A percentile compares a stretch with the other conserved stretches of the same genome.
These are phyloP conservation scores for Enteromius mattozi DNA, from an alignment of 2,797 vertebrate genomes.

Conservation along the genomic window DNA sequence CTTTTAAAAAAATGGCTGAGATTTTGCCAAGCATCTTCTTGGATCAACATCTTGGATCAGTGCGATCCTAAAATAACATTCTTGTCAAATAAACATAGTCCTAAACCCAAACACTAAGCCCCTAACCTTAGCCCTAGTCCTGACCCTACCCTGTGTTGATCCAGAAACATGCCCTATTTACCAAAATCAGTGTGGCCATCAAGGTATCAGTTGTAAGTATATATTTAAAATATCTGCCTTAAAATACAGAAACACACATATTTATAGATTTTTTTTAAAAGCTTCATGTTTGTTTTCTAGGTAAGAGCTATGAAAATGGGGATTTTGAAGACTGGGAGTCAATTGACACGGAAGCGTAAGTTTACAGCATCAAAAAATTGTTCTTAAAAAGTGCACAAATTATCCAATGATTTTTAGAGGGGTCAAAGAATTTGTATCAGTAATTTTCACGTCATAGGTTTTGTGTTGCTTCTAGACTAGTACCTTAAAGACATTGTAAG, in stretches of 20 bases:
- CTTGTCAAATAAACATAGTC: neutral
- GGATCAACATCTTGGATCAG: neutral
- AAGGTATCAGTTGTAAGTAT: neutral
- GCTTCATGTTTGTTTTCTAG: conserved; percentile 32
- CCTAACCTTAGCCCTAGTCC: neutral
- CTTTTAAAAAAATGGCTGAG: neutral
- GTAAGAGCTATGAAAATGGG: conserved; percentile 6
- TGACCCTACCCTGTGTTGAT: neutral
- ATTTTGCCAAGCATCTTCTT: neutral
- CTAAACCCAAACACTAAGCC: neutral
- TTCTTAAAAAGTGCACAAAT: neutral
- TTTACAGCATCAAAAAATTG: neutral
- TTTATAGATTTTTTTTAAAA: neutral
- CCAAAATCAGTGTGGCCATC: neutral
- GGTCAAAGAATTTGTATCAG: neutral
- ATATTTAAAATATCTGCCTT: neutral
- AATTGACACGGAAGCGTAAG: conserved; percentile 35
- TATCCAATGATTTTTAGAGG: neutral
- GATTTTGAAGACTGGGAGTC: conserved; percentile 18
- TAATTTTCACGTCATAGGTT: neutral
- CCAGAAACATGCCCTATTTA: neutral
- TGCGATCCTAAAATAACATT: neutral
- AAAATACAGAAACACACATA: neutral
- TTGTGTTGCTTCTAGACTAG: neutral
- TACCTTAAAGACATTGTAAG: neutral